These are phyloP conservation scores for Drosophila basisetae DNA, from an alignment of 2,888 invertebrate species.

Conservation along the genomic window DNA sequence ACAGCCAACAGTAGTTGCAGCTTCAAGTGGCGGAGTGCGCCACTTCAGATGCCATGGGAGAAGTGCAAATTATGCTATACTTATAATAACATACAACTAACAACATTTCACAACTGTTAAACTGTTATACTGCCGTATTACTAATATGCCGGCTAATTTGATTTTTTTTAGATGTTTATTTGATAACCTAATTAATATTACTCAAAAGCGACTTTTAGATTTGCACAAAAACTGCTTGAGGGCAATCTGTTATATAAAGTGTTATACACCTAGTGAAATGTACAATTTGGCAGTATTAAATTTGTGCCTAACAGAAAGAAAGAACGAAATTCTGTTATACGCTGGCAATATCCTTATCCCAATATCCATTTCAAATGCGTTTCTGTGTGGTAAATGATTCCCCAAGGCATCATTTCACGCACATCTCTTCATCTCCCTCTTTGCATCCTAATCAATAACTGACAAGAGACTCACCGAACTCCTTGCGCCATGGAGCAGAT, in stretches of 20 bases:
- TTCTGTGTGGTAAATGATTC: not conserved
- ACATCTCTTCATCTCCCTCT: not conserved
- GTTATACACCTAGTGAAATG: not conserved
- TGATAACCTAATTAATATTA: not conserved
- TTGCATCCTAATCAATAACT: not conserved
- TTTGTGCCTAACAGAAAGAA: not conserved
- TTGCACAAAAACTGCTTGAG: not conserved
- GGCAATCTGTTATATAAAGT: not conserved
- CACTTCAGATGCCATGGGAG: not conserved
- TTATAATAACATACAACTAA: too few species aligned
- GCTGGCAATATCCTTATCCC: not conserved
- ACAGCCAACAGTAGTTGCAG: constrained; percentile 10
- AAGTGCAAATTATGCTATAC: not conserved
- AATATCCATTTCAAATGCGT: not conserved
- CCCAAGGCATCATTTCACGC: not conserved
- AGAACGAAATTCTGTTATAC: not conserved
- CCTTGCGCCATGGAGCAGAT: not conserved
- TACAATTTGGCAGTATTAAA: not conserved
- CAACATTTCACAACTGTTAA: not conserved
- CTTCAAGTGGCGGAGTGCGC: not conserved
- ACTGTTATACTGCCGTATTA: not conserved
- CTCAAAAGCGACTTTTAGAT: not conserved
- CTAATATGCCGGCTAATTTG: not conserved
- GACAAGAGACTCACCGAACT: not conserved
- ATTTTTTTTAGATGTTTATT: not conserved